Conservation (phyloP, 2,113 vertebrate genomes). For the Heterochromis multidens region DNA sequence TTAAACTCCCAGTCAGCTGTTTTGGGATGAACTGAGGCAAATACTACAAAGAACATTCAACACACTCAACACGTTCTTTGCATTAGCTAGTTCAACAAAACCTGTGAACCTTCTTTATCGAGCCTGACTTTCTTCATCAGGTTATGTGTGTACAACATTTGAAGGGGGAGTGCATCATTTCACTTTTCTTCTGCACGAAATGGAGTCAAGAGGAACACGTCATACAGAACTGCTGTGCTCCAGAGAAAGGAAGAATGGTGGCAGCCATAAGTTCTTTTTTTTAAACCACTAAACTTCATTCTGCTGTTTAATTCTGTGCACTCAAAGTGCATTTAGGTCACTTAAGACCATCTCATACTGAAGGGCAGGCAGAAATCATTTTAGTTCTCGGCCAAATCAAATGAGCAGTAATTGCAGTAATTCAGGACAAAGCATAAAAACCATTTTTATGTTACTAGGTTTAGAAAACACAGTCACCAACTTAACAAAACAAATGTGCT, state of each 20-base stretch:
- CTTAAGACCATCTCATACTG: not conserved
- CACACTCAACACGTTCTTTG: not conserved
- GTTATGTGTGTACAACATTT: not conserved
- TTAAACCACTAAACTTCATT: not conserved
- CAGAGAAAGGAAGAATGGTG: too few species aligned
- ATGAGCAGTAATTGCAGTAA: not conserved
- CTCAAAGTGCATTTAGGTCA: not conserved
- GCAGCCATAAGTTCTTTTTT: too few species aligned
- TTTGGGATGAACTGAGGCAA: not conserved
- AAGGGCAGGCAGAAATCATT: not conserved
- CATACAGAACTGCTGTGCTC: not conserved
- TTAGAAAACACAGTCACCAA: not conserved
- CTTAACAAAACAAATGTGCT: not conserved
- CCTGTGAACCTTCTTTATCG: not conserved
- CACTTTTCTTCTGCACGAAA: not conserved
- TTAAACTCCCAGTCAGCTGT: not conserved
- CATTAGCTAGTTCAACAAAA: not conserved
- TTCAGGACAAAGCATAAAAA: not conserved
- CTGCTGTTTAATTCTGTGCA: rapidly evolving
- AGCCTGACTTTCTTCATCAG: not conserved
- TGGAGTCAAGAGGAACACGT: not conserved
- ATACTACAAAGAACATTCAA: not conserved
- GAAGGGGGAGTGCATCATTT: not conserved
- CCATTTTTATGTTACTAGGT: not conserved
- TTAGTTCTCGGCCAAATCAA: not conserved